These are phyloP conservation scores for Rotaria macrura DNA, from an alignment of 2,888 invertebrate genomes.

Conservation along the genomic window DNA sequence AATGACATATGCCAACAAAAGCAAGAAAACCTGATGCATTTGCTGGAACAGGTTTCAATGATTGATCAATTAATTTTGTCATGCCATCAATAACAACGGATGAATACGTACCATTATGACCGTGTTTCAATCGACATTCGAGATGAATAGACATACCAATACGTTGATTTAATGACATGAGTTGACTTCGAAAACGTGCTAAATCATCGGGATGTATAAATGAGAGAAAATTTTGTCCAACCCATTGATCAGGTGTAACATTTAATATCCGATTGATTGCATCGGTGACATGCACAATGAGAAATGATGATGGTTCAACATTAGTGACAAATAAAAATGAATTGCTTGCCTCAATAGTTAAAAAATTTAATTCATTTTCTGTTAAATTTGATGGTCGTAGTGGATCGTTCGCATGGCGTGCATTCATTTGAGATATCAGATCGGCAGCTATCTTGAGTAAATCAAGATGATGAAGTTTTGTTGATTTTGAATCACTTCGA, in stretches of 20 bases:
- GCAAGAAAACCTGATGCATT: not conserved
- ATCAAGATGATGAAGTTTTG: not conserved
- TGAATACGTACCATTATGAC: not conserved
- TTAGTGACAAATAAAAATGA: not conserved
- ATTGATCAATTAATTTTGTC: not conserved
- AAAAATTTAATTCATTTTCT: conserved; percentile 12
- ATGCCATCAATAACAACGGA: not conserved
- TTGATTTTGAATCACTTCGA: not conserved
- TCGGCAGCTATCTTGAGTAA: not conserved
- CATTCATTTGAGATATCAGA: not conserved
- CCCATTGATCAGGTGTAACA: not conserved
- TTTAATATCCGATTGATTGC: not conserved
- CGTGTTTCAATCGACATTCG: not conserved
- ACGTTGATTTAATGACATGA: not conserved
- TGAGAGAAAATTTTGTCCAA: not conserved
- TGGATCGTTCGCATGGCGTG: not conserved
- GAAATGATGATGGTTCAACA: not conserved
- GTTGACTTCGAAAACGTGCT: not conserved
- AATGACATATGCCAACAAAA: not conserved
- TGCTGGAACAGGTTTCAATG: not conserved
- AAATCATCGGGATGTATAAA: not conserved
- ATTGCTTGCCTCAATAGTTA: not conserved
- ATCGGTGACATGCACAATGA: not conserved
- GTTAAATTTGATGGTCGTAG: conserved; percentile 14
- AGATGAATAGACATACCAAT: not conserved